Percentiles rank a stretch among this genome's conserved stretches.
Evolutionary conservation across 2,888 invertebrate species (phyloP).

Genomic region (Tenthredo amoena): DNA sequence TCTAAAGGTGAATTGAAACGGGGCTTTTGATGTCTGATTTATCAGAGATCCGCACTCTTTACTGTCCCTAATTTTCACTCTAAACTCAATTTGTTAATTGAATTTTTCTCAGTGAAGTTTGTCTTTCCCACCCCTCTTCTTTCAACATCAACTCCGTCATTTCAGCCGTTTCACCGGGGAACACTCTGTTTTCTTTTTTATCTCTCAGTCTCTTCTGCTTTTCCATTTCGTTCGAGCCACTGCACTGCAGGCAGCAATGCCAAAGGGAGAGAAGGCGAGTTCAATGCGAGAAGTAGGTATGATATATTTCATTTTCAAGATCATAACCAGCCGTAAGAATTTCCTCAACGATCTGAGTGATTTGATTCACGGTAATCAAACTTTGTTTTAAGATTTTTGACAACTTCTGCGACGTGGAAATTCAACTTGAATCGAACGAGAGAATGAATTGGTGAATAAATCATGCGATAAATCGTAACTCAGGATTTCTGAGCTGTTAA

Average conservation of each 20-base stretch:
- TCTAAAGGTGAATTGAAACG: background rate
- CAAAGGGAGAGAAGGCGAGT: background rate
- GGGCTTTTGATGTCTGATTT: slow-evolving; percentile 9
- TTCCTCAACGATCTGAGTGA: background rate
- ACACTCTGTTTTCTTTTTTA: background rate
- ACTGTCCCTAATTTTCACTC: background rate
- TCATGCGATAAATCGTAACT: background rate
- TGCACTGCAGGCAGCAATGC: background rate
- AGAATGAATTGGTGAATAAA: background rate
- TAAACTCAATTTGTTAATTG: background rate
- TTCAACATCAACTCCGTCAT: background rate
- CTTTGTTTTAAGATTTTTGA: background rate
- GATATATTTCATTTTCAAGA: slow-evolving; percentile 1
- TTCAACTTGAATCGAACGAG: background rate
- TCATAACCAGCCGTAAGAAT: background rate
- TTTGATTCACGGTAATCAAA: background rate
- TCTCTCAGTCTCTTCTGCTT: background rate
- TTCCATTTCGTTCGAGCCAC: background rate
- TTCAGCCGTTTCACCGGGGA: background rate
- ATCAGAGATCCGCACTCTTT: background rate
- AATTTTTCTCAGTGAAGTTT: background rate
- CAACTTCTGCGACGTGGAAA: background rate
- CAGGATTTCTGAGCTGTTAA: background rate
- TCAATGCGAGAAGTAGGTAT: background rate
- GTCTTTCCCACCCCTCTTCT: background rate